phyloP scores from a whole-genome alignment of 2,888 invertebrate species.

The Eremobia ochroleuca region DNA sequence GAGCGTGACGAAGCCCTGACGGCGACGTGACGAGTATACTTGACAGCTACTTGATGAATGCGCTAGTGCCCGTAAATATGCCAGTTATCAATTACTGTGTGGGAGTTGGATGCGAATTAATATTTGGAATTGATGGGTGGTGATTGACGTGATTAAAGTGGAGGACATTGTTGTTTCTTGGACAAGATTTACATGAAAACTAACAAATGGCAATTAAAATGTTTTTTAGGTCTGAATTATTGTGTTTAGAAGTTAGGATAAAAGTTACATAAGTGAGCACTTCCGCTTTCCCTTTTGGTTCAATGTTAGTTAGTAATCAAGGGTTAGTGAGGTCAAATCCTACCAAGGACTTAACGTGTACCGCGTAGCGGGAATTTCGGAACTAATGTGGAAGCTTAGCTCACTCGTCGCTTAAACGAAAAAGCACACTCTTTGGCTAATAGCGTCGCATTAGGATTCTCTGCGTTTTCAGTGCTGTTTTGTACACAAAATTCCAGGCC shows the following conservation, averaged over 20 bases:
- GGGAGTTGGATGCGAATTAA: slow-evolving; percentile 23
- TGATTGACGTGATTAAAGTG: background rate
- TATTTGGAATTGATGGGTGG: slow-evolving; percentile 24
- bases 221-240: too few species aligned
- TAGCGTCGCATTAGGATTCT: slow-evolving; percentile 24
- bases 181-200: background rate
- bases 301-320: background rate
- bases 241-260: too few species aligned
- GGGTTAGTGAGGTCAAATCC: background rate
- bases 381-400: slow-evolving; percentile 12
- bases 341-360: background rate
- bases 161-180: background rate
- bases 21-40: slow-evolving; percentile 62
- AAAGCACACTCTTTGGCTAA: slow-evolving; percentile 26
- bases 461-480: slow-evolving; percentile 24
- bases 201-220: too few species aligned
- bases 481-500: background rate
- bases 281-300: background rate
- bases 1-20: slow-evolving; percentile 60
- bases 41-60: slow-evolving; percentile 68
- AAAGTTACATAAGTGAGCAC: background rate
- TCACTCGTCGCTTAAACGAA: slow-evolving; percentile 3
- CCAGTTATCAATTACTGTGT: slow-evolving; percentile 58
- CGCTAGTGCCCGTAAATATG: slow-evolving; percentile 54
- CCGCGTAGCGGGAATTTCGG: background rate